Percentiles rank a stretch among this genome's conserved stretches.
Evolutionary conservation across 2,113 vertebrate genomes (phyloP).

Genomic region (Neolamprologus variostigma): DNA sequence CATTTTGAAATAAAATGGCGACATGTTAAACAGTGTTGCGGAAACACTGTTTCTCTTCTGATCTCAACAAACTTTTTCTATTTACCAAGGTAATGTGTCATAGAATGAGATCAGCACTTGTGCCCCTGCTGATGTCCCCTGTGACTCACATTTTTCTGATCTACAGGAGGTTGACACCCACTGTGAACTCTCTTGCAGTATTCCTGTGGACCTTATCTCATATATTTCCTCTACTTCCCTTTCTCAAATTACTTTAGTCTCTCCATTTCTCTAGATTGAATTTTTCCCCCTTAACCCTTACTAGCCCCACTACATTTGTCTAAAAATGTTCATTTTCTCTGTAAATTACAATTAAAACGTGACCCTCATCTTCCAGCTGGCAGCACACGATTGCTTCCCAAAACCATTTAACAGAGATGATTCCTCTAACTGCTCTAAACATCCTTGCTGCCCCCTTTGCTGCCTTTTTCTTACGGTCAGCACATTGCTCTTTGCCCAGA

Average conservation of each 20-base stretch:
- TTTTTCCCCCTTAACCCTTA: neutral
- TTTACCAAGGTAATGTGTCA: neutral
- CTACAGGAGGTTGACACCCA: slow-evolving; percentile 43
- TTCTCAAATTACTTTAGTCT: neutral
- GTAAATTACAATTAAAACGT: neutral
- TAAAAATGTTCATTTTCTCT: neutral
- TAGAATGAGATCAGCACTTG: neutral
- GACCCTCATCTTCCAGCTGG: neutral
- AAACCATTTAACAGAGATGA: neutral
- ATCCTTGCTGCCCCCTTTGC: neutral
- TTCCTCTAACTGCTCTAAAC: slow-evolving; percentile 23
- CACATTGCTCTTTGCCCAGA: slow-evolving; percentile 54
- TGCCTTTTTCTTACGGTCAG: slow-evolving; percentile 46
- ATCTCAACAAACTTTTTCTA: neutral
- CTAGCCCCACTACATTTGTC: neutral
- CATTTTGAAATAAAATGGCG: neutral
- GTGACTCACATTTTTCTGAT: slow-evolving; percentile 7
- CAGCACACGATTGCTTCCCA: neutral
- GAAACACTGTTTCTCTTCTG: neutral
- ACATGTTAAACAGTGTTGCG: neutral
- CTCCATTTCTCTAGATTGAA: neutral
- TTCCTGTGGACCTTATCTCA: slow-evolving; percentile 26
- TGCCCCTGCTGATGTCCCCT: slow-evolving; percentile 27
- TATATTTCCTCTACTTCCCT: neutral
- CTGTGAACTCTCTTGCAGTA: slow-evolving; percentile 36